Percentiles rank a stretch among this genome's conserved stretches.
phyloP scores from a whole-genome alignment of 2,797 vertebrate genomes.

The Oreonectes daqikongensis region DNA sequence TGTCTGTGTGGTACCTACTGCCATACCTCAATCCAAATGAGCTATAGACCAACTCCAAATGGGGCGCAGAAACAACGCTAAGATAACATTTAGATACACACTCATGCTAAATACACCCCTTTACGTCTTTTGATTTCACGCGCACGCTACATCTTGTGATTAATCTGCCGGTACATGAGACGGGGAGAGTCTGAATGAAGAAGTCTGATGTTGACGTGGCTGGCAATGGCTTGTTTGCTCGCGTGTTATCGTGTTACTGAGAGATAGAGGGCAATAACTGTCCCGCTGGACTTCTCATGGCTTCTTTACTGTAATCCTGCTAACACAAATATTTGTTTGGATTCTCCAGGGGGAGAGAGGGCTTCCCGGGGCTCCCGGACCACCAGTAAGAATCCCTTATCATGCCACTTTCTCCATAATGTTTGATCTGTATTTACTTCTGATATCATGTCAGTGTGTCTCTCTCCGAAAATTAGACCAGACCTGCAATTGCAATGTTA shows the following conservation, averaged over 20 bases:
- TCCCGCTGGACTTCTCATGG: conserved; percentile 45
- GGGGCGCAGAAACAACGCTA: conserved; percentile 39
- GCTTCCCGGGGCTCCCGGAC: conserved; percentile 88
- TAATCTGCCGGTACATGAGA: neutral
- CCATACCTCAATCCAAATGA: conserved; percentile 56
- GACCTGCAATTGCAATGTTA: too few species aligned
- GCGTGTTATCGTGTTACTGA: conserved; percentile 37
- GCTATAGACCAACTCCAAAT: conserved; percentile 46
- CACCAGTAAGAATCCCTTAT: conserved; percentile 86
- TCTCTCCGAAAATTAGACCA: too few species aligned
- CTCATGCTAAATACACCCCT: neutral
- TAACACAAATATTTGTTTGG: conserved; percentile 74
- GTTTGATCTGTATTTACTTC: too few species aligned
- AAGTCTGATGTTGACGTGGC: neutral
- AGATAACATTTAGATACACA: conserved; percentile 42
- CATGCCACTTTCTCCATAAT: conserved; percentile 56
- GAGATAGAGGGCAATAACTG: conserved; percentile 37
- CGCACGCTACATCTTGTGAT: neutral
- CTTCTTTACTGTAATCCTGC: conserved; percentile 66
- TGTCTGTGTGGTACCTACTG: conserved; percentile 39
- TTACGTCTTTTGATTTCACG: conserved; percentile 2
- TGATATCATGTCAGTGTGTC: too few species aligned
- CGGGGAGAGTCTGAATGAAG: neutral
- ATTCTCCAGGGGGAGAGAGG: conserved; percentile 89
- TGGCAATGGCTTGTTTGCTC: conserved; percentile 39